Percentiles rank a stretch among this genome's conserved stretches.
Evolutionary conservation across 2,797 vertebrate species (phyloP).

Genomic region (Aythya fuligula): DNA sequence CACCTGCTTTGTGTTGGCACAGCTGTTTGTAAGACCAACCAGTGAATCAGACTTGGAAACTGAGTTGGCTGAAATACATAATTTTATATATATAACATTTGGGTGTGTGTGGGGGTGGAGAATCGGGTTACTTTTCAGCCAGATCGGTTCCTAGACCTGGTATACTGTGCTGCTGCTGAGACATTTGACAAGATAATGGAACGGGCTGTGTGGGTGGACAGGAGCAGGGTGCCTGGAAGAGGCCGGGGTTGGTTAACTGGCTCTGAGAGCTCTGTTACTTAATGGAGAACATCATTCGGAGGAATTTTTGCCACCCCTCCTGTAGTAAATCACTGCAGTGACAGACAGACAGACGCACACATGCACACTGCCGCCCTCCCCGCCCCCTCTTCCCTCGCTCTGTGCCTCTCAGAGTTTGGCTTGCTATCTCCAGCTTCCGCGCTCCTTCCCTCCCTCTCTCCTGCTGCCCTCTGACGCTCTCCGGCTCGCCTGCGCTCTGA

Average conservation of each 20-base stretch:
- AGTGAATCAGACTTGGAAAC: not conserved
- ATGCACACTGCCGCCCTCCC: not conserved
- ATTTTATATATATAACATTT: slow-evolving; percentile 35
- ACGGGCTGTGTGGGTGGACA: slow-evolving; percentile 35
- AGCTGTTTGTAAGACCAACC: slow-evolving; percentile 35
- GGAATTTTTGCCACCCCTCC: not conserved
- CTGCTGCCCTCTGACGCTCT: not conserved
- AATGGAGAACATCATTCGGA: not conserved
- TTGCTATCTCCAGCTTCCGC: not conserved
- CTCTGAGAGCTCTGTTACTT: not conserved
- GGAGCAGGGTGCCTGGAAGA: not conserved
- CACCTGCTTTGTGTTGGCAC: slow-evolving; percentile 53
- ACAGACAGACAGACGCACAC: not conserved
- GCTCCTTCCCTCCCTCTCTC: not conserved
- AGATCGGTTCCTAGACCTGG: not conserved
- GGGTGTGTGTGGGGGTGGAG: slow-evolving; percentile 9
- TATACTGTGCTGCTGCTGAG: not conserved
- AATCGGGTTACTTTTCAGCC: slow-evolving; percentile 36
- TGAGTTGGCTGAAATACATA: slow-evolving; percentile 1
- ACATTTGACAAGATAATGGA: slow-evolving; percentile 16
- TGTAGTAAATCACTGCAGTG: not conserved
- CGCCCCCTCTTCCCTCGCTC: rapidly evolving
- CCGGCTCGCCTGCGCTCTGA: not conserved
- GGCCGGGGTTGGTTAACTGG: not conserved
- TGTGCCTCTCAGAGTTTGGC: not conserved